These are phyloP conservation scores for Sesia bembeciformis DNA, from an alignment of 2,888 invertebrate genomes.

Conservation along the genomic window DNA sequence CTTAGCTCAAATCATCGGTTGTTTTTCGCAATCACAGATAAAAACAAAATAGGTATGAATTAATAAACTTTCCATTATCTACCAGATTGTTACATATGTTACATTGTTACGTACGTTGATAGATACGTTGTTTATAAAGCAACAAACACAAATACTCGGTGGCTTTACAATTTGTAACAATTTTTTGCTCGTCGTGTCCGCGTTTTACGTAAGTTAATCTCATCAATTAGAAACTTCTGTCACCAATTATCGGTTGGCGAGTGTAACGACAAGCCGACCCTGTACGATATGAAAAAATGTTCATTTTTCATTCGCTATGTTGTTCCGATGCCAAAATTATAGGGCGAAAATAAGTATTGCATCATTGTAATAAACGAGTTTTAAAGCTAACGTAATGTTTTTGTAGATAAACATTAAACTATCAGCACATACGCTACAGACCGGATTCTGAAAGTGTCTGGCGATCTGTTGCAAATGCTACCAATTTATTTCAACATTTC, in stretches of 20 bases:
- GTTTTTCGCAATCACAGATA: too few species aligned
- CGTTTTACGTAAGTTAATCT: slow-evolving; percentile 8
- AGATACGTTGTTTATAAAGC: too few species aligned
- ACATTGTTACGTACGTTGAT: too few species aligned
- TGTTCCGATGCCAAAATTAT: slow-evolving; percentile 26
- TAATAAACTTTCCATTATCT: too few species aligned
- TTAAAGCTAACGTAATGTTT: slow-evolving; percentile 6
- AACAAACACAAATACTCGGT: too few species aligned
- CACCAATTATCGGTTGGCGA: slow-evolving; percentile 27
- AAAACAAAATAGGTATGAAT: too few species aligned
- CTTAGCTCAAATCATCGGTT: too few species aligned
- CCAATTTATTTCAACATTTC: too few species aligned
- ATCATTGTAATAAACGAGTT: slow-evolving; percentile 14
- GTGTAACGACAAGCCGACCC: slow-evolving; percentile 5
- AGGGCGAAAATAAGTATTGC: slow-evolving; percentile 26
- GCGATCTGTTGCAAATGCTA: neutral
- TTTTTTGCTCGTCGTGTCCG: slow-evolving; percentile 2
- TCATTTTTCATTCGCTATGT: slow-evolving; percentile 30
- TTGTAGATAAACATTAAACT: slow-evolving; percentile 9
- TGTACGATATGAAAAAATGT: slow-evolving; percentile 10
- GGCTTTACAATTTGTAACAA: too few species aligned
- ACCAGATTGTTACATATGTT: too few species aligned
- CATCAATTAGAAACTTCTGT: slow-evolving; percentile 27
- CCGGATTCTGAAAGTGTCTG: neutral
- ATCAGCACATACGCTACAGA: slow-evolving; percentile 5